Base-by-base conservation (phyloP, 2,113 vertebrate species). In the Rhadina sibilatrix region DNA sequence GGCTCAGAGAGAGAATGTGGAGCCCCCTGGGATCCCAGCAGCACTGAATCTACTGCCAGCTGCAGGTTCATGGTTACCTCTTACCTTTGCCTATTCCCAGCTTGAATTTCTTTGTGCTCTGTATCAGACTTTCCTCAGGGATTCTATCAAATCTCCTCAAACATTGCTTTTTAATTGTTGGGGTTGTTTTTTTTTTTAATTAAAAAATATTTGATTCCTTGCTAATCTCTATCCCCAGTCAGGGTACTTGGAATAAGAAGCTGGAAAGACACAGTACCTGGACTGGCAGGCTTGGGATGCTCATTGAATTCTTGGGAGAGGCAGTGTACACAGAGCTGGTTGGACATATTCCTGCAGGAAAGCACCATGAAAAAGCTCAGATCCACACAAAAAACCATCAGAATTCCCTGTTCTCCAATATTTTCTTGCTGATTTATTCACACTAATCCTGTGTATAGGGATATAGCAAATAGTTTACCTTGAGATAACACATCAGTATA, bases 1-100 rank as follows among this genome's bases (percentile, higher is more conserved):
- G 64, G 47, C 35, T 86, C 60, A 30, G 1, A 40, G 31, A 4
- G 52, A 24, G 54, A 61, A 49, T 0, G 0, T 18, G 20, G 57
- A 93, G 57, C 12, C 38, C 53, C 15, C 23, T 27, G 56, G 42
- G 33, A 64, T 52, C n/a, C 30, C 64, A 30, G 50, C 8, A 7
- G 63, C 69, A 21, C 42, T 30, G 35, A 57, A 46, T 25, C 78
- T n/a, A 35, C 35, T 35, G 5, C 68, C 76, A 38, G 46, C 81
- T 91, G 42, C 37, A 27, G 24, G 21, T 60, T 57, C 33, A 3
- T 24, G 21, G 61, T 49, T 53, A 15, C 25, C 20, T 82, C 52
- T 75, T 56, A 16, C 4, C 3, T 79, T 71, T 35, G 19, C 13
- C 24, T 57, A 0, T 50, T 70, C 56, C 52, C 46, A 70, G 0